Evolutionary conservation across 2,888 invertebrate species (phyloP).

Genomic region (Ypsolopha scabrella): DNA sequence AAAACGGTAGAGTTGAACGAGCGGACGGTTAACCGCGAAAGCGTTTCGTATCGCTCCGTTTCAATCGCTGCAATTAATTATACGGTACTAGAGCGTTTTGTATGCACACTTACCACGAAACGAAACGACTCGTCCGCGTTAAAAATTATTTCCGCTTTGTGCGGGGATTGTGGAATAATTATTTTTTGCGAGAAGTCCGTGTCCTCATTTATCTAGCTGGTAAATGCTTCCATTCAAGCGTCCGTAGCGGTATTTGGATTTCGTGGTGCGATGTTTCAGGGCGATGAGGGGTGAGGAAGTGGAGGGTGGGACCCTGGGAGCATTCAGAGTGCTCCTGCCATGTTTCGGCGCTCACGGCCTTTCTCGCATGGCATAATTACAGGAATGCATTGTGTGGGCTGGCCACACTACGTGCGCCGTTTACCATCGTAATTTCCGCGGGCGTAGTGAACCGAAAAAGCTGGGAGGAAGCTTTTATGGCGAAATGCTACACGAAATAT

Average conservation of each 20-base stretch:
- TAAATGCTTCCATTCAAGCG: conserved; percentile 39
- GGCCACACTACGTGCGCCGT: conserved; percentile 39
- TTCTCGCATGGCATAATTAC: conserved; percentile 56
- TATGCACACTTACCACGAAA: background rate
- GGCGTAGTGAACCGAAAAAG: conserved; percentile 32
- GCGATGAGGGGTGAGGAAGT: background rate
- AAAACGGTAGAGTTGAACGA: background rate
- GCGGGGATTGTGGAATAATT: conserved; percentile 36
- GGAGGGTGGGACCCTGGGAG: conserved; percentile 1
- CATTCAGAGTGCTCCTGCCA: conserved; percentile 11
- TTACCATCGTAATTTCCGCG: conserved; percentile 41
- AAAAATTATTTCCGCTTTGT: conserved; percentile 37
- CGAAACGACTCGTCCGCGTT: conserved; percentile 18
- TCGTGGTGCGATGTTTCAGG: conserved; percentile 10
- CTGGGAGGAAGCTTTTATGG: conserved; percentile 11
- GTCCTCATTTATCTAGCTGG: conserved; percentile 33
- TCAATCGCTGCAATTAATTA: conserved; percentile 1
- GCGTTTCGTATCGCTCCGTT: background rate
- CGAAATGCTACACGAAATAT: background rate
- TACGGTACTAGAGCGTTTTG: background rate
- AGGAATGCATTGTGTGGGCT: conserved; percentile 50
- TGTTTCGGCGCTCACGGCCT: conserved; percentile 35
- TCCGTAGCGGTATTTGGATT: conserved; percentile 28
- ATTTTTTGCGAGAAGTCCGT: conserved; percentile 33
- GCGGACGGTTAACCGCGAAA: background rate